Evolutionary conservation across 2,888 invertebrate species (phyloP), one percentile per base, ranked within the genome.

Genomic region (Chloroclysta siterata): DNA sequence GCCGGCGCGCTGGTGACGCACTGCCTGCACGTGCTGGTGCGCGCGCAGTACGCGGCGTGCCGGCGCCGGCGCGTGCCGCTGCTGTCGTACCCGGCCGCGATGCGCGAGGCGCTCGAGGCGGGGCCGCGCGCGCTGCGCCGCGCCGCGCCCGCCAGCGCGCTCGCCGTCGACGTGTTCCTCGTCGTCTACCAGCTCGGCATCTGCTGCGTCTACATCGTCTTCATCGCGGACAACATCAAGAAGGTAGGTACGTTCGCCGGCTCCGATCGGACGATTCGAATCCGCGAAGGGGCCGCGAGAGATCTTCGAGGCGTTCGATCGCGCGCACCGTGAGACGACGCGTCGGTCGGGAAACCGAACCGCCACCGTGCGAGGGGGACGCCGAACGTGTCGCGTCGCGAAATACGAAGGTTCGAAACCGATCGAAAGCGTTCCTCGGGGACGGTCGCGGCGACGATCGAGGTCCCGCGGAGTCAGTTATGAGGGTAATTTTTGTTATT

Each of bases 141-240:
- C 65, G 94, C 96, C 72, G 94, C 96, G 1, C 90, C 88, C 11
- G 85, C 93, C 22, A 94, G 96, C 47, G 94, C 94, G 87, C 89
- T 89, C 79, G 87, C 95, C 52, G 95, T 95, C 46, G 95, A 96
- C 81, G 87, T 94, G 53, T 96, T 96, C 84, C 93, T 96, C 69
- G 95, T 97, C 73, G 93, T 96, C 55, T 98, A 98, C 78, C 98
- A 98, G 90, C 94, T 98, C 72, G 99, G 99, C 60, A 97, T 98
- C 72, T 99, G 99, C 86, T 98, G 98, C 87, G 98, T 99, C 15
- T 99, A 99, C 86, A 96, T 98, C 44, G 97, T 99, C 0, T 99
- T 99, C 86, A 97, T 99, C 61, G 96, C 98, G 0, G 95, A 95
- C 56, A 98, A 97, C 81, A 91, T 98, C 6, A 94, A 96, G 83